Conservation (phyloP, 1,140 invertebrate species). For the Pantala flavescens region DNA sequence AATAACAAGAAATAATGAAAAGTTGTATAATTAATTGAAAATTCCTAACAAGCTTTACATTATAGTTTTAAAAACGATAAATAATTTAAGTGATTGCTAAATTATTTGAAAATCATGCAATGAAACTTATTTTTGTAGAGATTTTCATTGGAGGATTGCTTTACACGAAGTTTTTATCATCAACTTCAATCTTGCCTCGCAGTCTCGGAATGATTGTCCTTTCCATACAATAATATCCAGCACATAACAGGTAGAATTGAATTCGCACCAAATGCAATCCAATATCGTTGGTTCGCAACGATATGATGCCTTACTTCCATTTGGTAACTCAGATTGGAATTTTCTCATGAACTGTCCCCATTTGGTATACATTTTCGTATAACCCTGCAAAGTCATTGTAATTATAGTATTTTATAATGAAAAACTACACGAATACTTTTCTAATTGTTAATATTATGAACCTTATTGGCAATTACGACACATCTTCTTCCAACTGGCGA, state of each 20-base stretch:
- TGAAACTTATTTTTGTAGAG: too few relatives aligned
- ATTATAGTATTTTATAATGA: too few relatives aligned
- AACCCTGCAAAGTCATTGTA: constrained; percentile 43
- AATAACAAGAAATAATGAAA: constrained; percentile 29
- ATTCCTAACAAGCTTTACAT: constrained; percentile 17
- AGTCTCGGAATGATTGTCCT: constrained; percentile 58
- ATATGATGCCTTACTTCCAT: constrained; percentile 42
- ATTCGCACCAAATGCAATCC: constrained; percentile 66
- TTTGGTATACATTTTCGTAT: constrained; percentile 60
- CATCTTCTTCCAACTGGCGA: constrained; percentile 72
- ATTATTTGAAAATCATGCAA: too few relatives aligned
- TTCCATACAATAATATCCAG: constrained; percentile 79
- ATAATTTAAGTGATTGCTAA: too few relatives aligned
- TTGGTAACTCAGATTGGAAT: constrained; percentile 62
- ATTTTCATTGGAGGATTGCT: too few relatives aligned
- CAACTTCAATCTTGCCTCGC: constrained; percentile 44
- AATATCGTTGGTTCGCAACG: constrained; percentile 48
- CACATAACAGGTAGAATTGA: constrained; percentile 55
- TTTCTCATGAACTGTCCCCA: constrained; percentile 46
- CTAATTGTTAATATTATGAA: constrained; percentile 32
- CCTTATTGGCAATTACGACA: constrained; percentile 61
- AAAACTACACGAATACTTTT: constrained; percentile 22
- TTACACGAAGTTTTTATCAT: too few relatives aligned
- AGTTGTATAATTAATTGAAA: constrained; percentile 1
- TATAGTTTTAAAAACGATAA: too few relatives aligned